Conservation (phyloP, 2,113 vertebrate species). For the Thalassarche chlororhynchos region DNA sequence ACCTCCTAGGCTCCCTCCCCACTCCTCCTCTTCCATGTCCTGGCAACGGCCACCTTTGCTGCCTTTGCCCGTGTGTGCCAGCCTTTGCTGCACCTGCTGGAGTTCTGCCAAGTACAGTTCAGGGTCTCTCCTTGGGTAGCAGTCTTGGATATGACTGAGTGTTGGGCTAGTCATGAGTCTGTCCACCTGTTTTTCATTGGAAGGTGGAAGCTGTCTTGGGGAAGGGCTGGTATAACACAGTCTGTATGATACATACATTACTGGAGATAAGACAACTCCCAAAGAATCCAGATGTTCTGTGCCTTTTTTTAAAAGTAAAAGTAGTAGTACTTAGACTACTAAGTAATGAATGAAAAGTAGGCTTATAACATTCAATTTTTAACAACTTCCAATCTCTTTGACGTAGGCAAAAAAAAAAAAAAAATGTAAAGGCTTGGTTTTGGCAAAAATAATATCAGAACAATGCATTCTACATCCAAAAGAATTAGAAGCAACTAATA, state of each 20-base stretch:
- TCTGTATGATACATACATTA: background rate
- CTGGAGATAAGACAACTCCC: background rate
- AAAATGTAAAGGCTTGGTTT: background rate
- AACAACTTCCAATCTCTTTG: background rate
- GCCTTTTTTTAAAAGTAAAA: background rate
- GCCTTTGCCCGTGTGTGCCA: accelerated
- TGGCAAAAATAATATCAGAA: background rate
- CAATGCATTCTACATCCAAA: background rate
- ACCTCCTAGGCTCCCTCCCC: background rate
- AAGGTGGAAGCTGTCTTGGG: background rate
- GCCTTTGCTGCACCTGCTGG: background rate
- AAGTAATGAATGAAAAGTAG: background rate
- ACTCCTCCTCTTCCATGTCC: background rate
- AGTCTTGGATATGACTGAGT: background rate
- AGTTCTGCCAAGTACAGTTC: background rate
- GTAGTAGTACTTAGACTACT: background rate
- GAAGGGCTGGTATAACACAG: background rate
- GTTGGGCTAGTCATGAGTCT: background rate
- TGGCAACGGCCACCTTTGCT: background rate
- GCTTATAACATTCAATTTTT: background rate
- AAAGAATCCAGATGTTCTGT: background rate
- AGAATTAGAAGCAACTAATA: background rate
- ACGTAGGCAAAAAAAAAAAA: background rate
- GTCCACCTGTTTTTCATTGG: background rate
- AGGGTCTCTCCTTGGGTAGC: background rate